Percentiles rank a stretch among this genome's conserved stretches.
phyloP scores from a whole-genome alignment of 2,113 vertebrate species.

The Aleadryas rufinucha region DNA sequence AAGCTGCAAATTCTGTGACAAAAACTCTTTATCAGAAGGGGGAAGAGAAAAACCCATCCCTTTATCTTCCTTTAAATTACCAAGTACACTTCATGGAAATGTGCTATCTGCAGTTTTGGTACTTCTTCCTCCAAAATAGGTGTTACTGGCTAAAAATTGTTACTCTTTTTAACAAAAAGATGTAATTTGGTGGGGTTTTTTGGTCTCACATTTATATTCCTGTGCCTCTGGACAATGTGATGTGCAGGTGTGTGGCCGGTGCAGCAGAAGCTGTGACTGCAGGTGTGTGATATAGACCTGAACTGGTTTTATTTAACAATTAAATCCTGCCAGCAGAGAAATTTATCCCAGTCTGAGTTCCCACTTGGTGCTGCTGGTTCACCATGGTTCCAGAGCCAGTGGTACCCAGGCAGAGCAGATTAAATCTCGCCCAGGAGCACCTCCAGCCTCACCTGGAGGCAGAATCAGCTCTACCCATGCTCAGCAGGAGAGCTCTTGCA shows the following conservation, averaged over 20 bases:
- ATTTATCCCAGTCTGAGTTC: not conserved
- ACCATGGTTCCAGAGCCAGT: not conserved
- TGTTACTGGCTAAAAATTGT: not conserved
- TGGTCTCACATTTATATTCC: not conserved
- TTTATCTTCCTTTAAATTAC: too few relatives aligned
- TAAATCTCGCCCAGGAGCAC: not conserved
- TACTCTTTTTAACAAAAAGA: not conserved
- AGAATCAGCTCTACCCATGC: accelerated
- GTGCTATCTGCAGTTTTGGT: not conserved
- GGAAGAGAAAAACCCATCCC: not conserved
- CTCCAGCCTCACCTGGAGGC: not conserved
- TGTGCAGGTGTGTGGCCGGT: not conserved
- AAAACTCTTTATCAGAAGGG: not conserved
- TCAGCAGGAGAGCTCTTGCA: not conserved
- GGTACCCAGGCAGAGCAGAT: not conserved
- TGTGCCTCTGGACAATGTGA: not conserved
- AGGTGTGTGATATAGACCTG: accelerated
- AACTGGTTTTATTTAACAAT: accelerated
- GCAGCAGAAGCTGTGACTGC: not conserved
- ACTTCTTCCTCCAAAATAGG: accelerated
- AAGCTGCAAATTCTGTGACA: not conserved
- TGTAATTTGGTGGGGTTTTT: too few relatives aligned
- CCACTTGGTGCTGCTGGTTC: not conserved
- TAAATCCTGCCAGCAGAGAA: accelerated
- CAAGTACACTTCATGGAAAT: not conserved